phyloP scores from a whole-genome alignment of 2,113 vertebrate genomes.

The Alaudala cheleensis region DNA sequence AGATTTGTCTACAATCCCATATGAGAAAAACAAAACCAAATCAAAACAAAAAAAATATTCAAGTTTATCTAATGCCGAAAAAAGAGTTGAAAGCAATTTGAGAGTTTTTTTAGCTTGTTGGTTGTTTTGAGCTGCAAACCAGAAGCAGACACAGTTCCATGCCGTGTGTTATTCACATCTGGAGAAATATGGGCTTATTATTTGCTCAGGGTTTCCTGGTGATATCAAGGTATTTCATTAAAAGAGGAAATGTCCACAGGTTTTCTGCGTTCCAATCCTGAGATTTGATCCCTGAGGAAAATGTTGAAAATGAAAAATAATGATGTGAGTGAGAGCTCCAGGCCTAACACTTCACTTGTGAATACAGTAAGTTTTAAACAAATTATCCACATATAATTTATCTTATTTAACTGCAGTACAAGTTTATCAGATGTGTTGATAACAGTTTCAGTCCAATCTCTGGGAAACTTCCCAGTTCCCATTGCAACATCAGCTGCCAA shows the following conservation, averaged over 20 bases:
- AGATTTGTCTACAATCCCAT: neutral
- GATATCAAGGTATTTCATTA: neutral
- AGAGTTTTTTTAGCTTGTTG: neutral
- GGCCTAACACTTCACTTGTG: neutral
- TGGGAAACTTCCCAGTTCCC: neutral
- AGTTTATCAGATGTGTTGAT: neutral
- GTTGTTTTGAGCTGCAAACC: neutral
- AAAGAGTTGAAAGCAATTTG: neutral
- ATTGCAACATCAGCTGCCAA: fast-evolving
- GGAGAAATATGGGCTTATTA: neutral
- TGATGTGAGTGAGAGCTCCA: neutral
- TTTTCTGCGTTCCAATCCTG: neutral
- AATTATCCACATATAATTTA: neutral
- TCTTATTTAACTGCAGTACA: neutral
- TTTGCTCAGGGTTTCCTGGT: neutral
- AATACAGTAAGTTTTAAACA: neutral
- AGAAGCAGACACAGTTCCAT: neutral
- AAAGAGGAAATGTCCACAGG: neutral
- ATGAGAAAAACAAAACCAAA: neutral
- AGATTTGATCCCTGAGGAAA: neutral
- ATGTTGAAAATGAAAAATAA: neutral
- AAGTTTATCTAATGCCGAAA: neutral
- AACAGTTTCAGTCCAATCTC: neutral
- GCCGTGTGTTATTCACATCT: neutral
- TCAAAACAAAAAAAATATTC: neutral